phyloP scores from a whole-genome alignment of 2,113 vertebrate species.

The Shinisaurus crocodilurus region DNA sequence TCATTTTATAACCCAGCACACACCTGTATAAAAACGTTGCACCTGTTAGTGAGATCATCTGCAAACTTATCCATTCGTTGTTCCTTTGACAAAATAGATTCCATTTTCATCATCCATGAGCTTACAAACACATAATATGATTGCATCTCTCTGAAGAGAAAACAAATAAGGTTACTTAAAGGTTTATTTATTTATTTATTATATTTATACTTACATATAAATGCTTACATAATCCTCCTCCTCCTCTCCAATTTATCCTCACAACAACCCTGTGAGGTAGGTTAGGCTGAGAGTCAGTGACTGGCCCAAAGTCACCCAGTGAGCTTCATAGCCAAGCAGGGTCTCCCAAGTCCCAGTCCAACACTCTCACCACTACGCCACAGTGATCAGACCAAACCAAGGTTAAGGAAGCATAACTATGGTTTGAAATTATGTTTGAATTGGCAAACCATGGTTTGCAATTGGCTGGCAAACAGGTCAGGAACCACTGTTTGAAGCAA shows the following conservation, averaged over 20 bases:
- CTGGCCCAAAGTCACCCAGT: too few species aligned
- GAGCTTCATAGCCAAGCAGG: too few species aligned
- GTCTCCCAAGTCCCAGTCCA: too few species aligned
- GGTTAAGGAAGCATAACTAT: neutral
- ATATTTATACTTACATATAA: too few species aligned
- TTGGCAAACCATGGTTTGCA: neutral
- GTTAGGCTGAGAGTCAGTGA: too few species aligned
- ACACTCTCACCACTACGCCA: too few species aligned
- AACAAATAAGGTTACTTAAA: neutral
- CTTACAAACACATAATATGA: conserved; percentile 98
- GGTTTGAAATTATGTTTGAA: neutral
- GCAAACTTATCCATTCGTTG: conserved; percentile 87
- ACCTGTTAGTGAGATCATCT: conserved; percentile 93
- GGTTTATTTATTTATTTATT: too few species aligned
- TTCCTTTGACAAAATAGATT: conserved; percentile 93
- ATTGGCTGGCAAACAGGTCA: neutral
- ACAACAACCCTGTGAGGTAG: too few species aligned
- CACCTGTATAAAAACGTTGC: conserved; percentile 97
- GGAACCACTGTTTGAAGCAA: too few species aligned
- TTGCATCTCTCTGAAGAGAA: conserved; percentile 90
- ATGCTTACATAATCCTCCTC: too few species aligned
- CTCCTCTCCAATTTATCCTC: too few species aligned
- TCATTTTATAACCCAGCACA: conserved; percentile 26
- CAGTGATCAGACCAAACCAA: neutral
- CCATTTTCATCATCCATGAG: conserved; percentile 99